Evolutionary conservation across 2,888 invertebrate species (phyloP).

Genomic region (Salticus scenicus): DNA sequence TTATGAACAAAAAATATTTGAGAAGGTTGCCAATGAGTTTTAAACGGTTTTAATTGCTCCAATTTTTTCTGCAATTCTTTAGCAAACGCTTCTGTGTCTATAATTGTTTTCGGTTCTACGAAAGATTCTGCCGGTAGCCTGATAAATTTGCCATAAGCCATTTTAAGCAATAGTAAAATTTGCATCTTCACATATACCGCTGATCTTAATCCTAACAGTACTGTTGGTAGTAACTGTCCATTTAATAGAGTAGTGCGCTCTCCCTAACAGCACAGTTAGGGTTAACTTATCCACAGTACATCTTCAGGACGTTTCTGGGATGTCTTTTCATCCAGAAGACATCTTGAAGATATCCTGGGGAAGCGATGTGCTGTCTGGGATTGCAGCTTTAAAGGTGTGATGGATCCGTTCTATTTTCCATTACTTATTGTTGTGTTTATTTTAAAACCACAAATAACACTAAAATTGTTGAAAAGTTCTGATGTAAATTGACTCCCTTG

Average conservation of each 20-base stretch:
- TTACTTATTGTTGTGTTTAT: not conserved
- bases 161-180: not conserved
- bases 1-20: slow-evolving; percentile 4
- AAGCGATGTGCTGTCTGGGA: too few species aligned
- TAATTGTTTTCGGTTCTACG: not conserved
- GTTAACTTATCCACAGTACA: too few species aligned
- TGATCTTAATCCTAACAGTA: not conserved
- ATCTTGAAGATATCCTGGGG: too few species aligned
- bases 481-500: slow-evolving; percentile 74
- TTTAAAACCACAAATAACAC: not conserved
- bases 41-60: not conserved
- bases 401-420: slow-evolving; percentile 13
- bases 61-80: not conserved
- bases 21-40: not conserved
- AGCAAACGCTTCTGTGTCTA: slow-evolving; percentile 10
- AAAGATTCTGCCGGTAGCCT: slow-evolving; percentile 9
- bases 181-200: not conserved
- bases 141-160: not conserved
- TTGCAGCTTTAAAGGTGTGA: not conserved
- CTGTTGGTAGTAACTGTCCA: not conserved
- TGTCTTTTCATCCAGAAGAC: too few species aligned
- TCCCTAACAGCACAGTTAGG: too few species aligned
- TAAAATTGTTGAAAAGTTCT: not conserved
- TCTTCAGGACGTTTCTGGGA: too few species aligned
- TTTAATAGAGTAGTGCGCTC: not conserved